Conservation (phyloP, 2,797 vertebrate genomes). For the Oryzias dopingdopingensis region DNA sequence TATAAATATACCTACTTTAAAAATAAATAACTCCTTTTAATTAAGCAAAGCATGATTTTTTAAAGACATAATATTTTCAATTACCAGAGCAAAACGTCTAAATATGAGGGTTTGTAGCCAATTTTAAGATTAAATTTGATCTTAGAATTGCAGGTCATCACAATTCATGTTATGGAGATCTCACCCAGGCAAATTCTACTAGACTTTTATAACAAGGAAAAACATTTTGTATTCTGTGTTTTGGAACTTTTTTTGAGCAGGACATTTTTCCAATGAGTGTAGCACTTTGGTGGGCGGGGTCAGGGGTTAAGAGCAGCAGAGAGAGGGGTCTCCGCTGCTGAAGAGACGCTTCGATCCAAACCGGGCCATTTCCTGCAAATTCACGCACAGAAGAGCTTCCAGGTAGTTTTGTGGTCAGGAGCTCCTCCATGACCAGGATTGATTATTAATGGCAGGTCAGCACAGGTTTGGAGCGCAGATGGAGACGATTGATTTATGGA, state of each 20-base stretch:
- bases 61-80: too few relatives aligned
- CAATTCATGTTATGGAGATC: too few relatives aligned
- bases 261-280: constrained; percentile 45
- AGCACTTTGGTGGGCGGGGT: constrained; percentile 73
- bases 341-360: constrained; percentile 63
- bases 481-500: constrained; percentile 73
- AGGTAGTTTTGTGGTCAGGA: constrained; percentile 76
- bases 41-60: too few relatives aligned
- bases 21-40: too few relatives aligned
- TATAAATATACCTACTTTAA: too few relatives aligned
- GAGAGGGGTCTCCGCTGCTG: constrained; percentile 49
- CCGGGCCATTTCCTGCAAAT: constrained; percentile 73
- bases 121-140: too few relatives aligned
- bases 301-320: constrained; percentile 75
- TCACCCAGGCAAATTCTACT: too few relatives aligned
- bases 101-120: too few relatives aligned
- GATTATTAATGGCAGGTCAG: constrained; percentile 81
- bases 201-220: too few relatives aligned
- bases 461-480: constrained; percentile 64
- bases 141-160: too few relatives aligned
- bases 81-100: too few relatives aligned
- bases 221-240: too few relatives aligned
- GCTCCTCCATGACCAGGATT: constrained; percentile 57
- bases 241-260: neutral
- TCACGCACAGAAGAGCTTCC: constrained; percentile 53